phyloP scores from a whole-genome alignment of 2,113 vertebrate genomes.

The Odocoileus hemionus region DNA sequence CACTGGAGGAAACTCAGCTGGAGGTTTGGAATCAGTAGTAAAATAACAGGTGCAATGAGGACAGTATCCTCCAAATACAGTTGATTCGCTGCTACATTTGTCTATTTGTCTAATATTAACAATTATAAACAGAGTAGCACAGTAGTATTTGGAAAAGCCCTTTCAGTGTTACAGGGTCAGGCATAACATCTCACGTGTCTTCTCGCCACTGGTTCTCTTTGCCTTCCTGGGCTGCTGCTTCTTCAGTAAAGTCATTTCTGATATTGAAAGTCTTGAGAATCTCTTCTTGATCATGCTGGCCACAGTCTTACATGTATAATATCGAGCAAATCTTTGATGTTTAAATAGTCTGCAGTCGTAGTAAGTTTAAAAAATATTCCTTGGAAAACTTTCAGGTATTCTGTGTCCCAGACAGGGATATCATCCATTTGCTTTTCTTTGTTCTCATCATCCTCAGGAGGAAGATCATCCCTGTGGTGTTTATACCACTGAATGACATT shows the following conservation, averaged over 20 bases:
- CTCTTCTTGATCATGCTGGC: slow-evolving; percentile 95
- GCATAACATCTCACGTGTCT: slow-evolving; percentile 85
- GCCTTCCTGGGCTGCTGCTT: slow-evolving; percentile 93
- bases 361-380: neutral
- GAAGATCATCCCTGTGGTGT: neutral
- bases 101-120: slow-evolving; percentile 85
- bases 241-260: slow-evolving; percentile 95
- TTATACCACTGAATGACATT: neutral
- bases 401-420: neutral
- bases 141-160: slow-evolving; percentile 85
- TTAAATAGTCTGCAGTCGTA: slow-evolving; percentile 86
- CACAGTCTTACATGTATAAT: slow-evolving; percentile 93
- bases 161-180: slow-evolving; percentile 83
- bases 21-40: slow-evolving; percentile 69
- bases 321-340: slow-evolving; percentile 94
- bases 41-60: slow-evolving; percentile 68
- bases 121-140: slow-evolving; percentile 93
- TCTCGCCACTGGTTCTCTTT: slow-evolving; percentile 96
- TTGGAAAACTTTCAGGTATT: neutral
- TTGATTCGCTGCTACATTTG: slow-evolving; percentile 82
- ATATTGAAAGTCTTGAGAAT: slow-evolving; percentile 95
- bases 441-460: neutral
- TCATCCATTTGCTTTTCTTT: neutral
- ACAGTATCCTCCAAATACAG: slow-evolving; percentile 76
- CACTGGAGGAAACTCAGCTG: slow-evolving; percentile 64